phyloP scores from a whole-genome alignment of 1,140 invertebrate species.

The Babylonia areolata region DNA sequence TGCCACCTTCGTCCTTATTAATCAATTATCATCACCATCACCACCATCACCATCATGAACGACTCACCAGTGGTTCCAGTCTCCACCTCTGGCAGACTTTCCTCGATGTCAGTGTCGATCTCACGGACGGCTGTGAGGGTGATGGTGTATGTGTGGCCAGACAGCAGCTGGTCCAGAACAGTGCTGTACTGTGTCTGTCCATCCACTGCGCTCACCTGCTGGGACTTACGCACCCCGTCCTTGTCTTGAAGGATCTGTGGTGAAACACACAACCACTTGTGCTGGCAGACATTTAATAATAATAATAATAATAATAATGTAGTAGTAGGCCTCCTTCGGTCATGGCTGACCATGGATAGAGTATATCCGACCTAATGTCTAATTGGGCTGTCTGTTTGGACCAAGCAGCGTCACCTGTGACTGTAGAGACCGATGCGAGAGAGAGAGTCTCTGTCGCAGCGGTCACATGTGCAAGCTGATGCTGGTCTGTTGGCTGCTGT shows the following conservation, averaged over 20 bases:
- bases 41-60: background rate
- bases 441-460: too few species aligned
- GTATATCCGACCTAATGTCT: too few species aligned
- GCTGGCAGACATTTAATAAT: background rate
- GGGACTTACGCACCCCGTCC: slow-evolving; percentile 33
- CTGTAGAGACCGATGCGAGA: too few species aligned
- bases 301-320: background rate
- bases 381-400: too few species aligned
- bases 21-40: background rate
- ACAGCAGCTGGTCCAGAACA: slow-evolving; percentile 40
- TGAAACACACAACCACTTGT: too few species aligned
- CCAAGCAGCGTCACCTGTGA: too few species aligned
- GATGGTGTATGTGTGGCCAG: slow-evolving; percentile 51
- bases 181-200: slow-evolving; percentile 39
- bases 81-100: slow-evolving; percentile 40
- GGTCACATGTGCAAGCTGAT: too few species aligned
- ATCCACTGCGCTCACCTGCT: slow-evolving; percentile 35
- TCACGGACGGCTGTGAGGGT: slow-evolving; percentile 46
- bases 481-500: too few species aligned
- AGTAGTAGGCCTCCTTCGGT: too few species aligned
- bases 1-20: background rate
- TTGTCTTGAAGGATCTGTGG: slow-evolving; percentile 40
- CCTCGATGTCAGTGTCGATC: slow-evolving; percentile 44
- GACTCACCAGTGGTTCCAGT: slow-evolving; percentile 52
- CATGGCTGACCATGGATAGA: too few species aligned